A percentile compares a stretch with the other conserved stretches of the same genome.
Conservation (phyloP, 2,888 invertebrate species). For the Imbricaverruca yamaguchii region DNA sequence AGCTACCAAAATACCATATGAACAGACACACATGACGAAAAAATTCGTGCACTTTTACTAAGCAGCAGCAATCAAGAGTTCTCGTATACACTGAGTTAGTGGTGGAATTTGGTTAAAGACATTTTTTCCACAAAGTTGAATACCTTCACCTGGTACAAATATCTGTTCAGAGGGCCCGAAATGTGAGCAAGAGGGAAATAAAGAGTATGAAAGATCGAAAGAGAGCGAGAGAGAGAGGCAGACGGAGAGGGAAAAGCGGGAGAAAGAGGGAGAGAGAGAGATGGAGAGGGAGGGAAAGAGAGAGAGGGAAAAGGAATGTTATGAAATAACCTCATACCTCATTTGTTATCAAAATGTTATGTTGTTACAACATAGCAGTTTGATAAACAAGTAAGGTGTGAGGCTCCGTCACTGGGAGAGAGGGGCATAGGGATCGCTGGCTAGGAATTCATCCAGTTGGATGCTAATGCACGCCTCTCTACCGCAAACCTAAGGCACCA, state of each 20-base stretch:
- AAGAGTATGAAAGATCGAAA: not conserved
- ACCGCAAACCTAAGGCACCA: too few relatives aligned
- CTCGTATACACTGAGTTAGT: not conserved
- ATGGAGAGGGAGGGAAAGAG: not conserved
- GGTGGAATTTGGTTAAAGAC: not conserved
- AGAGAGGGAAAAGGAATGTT: not conserved
- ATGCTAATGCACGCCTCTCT: too few relatives aligned
- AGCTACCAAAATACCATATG: too few relatives aligned
- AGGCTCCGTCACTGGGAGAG: too few relatives aligned
- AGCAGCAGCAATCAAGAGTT: not conserved
- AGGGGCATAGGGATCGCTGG: too few relatives aligned
- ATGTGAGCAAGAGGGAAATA: not conserved
- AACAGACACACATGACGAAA: too few relatives aligned
- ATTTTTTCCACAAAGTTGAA: not conserved
- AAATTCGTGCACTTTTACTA: not conserved
- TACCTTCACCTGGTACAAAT: not conserved
- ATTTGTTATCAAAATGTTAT: too few relatives aligned
- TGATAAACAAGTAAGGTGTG: too few relatives aligned
- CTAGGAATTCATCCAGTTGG: too few relatives aligned
- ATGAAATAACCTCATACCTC: too few relatives aligned
- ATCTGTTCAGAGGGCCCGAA: not conserved
- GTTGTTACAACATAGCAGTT: too few relatives aligned
- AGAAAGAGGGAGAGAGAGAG: not conserved
- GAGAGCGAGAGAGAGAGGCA: not conserved
- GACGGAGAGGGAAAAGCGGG: not conserved